These are phyloP conservation scores for Isoperla grammatica DNA, from an alignment of 2,888 invertebrate species.

Conservation along the genomic window DNA sequence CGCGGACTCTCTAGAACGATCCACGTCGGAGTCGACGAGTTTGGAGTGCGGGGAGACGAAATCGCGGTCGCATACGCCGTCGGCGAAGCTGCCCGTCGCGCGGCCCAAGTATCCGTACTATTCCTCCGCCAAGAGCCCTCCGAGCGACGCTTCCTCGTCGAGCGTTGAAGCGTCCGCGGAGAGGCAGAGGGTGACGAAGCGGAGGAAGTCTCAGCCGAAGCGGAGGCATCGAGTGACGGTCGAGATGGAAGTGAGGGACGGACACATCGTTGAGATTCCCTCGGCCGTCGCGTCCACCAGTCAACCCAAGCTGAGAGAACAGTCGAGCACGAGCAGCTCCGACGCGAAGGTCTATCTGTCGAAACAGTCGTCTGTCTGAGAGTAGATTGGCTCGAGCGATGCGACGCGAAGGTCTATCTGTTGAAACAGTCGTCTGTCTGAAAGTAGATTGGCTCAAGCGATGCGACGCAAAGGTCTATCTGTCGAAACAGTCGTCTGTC, in stretches of 20 bases:
- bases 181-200: slow-evolving; percentile 32
- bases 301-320: not conserved
- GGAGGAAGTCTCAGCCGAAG: slow-evolving; percentile 41
- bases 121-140: slow-evolving; percentile 38
- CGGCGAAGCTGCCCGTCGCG: slow-evolving; percentile 5
- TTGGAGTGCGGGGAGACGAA: not conserved
- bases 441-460: too few species aligned
- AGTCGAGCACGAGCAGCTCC: slow-evolving; percentile 17
- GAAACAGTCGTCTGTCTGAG: slow-evolving; percentile 30
- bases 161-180: slow-evolving; percentile 30
- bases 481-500: too few species aligned
- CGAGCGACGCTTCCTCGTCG: slow-evolving; percentile 38
- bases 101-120: slow-evolving; percentile 38
- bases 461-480: too few species aligned
- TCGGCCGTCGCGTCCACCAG: slow-evolving; percentile 7
- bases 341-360: slow-evolving; percentile 24
- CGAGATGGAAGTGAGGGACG: slow-evolving; percentile 43
- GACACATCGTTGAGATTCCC: slow-evolving; percentile 39
- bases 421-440: too few species aligned
- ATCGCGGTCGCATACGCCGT: not conserved
- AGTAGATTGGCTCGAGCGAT: too few species aligned
- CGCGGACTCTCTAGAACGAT: not conserved
- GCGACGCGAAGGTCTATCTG: too few species aligned
- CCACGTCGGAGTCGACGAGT: slow-evolving; percentile 9
- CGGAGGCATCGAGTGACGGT: slow-evolving; percentile 42